Evolutionary conservation across 1,140 invertebrate genomes (phyloP), one percentile per base, ranked within the genome.

Genomic region (Caerostris extrusa): DNA sequence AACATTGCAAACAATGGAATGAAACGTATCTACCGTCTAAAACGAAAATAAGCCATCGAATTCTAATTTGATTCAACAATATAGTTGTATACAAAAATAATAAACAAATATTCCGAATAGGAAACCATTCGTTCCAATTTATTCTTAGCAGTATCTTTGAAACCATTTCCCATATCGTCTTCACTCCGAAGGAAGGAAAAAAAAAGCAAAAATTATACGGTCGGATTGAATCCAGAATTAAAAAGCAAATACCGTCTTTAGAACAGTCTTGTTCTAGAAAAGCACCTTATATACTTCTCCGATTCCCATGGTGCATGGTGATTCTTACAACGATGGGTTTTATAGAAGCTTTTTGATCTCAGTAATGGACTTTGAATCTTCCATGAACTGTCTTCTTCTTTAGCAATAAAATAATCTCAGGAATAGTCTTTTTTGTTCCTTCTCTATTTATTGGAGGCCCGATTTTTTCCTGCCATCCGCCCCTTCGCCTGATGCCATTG

Each of bases 341-440:
- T 88, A 88, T 61, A 71, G 64, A 69, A 71, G 17, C 88, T 90
- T 90, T 90, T 90, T 90, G 88, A 90, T 90, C 88, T 69, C 88
- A 57, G 88, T 90, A 90, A 90, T 90, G 67, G 88, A 90, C 88
- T 88, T 88, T 88, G 86, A 88, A 88, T 88, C 60, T 90, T n/a
- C 67, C 88, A 19, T 3, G 34, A 77, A 53, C 71, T 53, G 10
- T 50, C 50, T 77, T 34, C 50, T 61, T 69, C 56, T 17, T 58
- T 77, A 8, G 53, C 88, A 90, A 77, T 90, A 90, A 90, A 90
- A 90, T 71, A 90, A 90, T 90, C 67, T 90, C 34, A 12, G 10
- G 61, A 90, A 77, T 57, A n/a, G 64, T 64, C 53, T 90, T 71
- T 77, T 67, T 19, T 57, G 64, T 90, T 90, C 50, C 64, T 71